A percentile compares a stretch with the other conserved stretches of the same genome.
Conservation (phyloP, 1,140 invertebrate genomes). For the Pogonomyrmex barbatus region DNA sequence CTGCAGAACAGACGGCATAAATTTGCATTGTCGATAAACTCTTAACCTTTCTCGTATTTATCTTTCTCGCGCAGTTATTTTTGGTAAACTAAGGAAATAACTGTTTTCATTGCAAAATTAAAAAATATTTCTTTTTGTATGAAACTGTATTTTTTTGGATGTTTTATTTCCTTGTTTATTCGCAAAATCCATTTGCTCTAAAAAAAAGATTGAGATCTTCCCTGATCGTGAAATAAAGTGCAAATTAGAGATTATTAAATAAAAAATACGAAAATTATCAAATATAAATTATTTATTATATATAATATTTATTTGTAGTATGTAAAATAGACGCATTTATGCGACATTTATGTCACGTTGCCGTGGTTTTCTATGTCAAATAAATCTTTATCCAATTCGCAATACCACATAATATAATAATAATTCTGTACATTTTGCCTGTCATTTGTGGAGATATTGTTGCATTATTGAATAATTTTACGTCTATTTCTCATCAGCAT, state of each 20-base stretch:
- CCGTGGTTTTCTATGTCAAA: neutral
- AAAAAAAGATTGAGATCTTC: neutral
- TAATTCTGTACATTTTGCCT: neutral
- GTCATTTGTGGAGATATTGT: neutral
- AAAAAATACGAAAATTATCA: neutral
- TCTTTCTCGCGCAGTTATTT: neutral
- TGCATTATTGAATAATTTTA: neutral
- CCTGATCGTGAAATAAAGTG: neutral
- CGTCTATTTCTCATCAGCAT: no score
- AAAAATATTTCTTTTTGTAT: neutral
- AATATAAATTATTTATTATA: neutral
- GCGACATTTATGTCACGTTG: neutral
- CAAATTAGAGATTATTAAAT: neutral
- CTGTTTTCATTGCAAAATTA: neutral
- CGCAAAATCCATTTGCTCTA: neutral
- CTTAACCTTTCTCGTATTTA: neutral
- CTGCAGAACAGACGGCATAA: constrained; percentile 21
- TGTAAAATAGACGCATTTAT: neutral
- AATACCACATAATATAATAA: neutral
- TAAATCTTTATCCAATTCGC: neutral
- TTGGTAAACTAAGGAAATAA: neutral
- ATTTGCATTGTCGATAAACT: constrained; percentile 45
- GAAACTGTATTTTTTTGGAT: neutral
- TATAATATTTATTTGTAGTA: neutral
- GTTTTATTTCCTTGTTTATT: neutral